Evolutionary conservation across 2,113 vertebrate genomes (phyloP).

Genomic region (Copsychus sechellarum): DNA sequence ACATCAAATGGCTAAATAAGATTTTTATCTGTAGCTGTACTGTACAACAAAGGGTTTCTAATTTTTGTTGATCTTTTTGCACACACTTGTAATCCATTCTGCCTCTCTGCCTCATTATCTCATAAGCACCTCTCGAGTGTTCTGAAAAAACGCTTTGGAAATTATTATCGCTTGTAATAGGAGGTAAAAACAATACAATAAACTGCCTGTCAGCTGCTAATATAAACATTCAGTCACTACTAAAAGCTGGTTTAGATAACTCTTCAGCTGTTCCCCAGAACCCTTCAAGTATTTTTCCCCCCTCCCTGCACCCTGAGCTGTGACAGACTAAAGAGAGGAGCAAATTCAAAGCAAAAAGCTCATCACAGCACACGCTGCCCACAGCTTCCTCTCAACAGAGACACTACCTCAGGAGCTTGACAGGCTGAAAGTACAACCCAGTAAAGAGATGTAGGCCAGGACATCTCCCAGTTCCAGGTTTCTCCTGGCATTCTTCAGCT

Average conservation of each 20-base stretch:
- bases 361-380: not conserved
- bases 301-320: not conserved
- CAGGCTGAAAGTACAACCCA: not conserved
- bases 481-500: not conserved
- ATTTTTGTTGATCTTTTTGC: not conserved
- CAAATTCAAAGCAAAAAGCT: constrained; percentile 13
- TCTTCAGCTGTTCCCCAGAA: constrained; percentile 1
- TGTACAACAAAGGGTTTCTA: not conserved
- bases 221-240: not conserved
- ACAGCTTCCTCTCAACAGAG: not conserved
- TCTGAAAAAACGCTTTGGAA: constrained; percentile 4
- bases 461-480: not conserved
- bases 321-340: not conserved
- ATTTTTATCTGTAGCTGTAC: not conserved
- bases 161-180: not conserved
- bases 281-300: not conserved
- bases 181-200: not conserved
- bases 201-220: not conserved
- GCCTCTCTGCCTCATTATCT: not conserved
- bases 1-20: not conserved
- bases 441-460: not conserved
- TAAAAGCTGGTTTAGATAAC: constrained; percentile 31
- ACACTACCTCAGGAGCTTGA: not conserved
- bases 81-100: not conserved
- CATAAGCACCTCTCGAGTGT: not conserved